Evolutionary conservation across 2,113 vertebrate genomes (phyloP), one percentile per base, ranked within the genome.

Genomic region (Coregonus clupeaformis): DNA sequence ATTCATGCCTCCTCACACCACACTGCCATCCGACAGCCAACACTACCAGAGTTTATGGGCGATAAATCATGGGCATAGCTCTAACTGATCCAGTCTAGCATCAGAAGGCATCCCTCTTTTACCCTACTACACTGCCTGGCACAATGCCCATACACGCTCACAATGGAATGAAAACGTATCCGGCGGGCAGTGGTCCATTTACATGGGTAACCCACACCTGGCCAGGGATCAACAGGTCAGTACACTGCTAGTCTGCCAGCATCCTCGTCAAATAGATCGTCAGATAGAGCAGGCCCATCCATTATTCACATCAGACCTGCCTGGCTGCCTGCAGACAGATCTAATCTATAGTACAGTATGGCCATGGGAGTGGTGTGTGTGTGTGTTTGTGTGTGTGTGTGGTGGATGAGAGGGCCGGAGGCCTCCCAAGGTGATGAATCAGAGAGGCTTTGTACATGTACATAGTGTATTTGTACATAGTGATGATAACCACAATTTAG

Each of bases 171-270:
- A n/a, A 87, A 87, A 90, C 73, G 29, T 69, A 90, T 29, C 78
- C 78, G 29, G 16, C 24, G 11, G 68, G 52, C 24, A 16, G 67
- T 42, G 59, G 74, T 84, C 64, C 71, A 60, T 65, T 79, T 82
- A 74, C 27, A 42, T 18, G 49, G 74, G 91, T 88, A 91, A 92
- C 70, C 71, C 45, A 87, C 74, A 89, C 89, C 84, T 6, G 45
- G 65, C 32, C 60, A 62, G 69, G 80, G 83, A 92, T 90, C 88
- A 91, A 72, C 85, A 86, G 86, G 84, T 88, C 84, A 84, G 75
- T 57, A 80, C 74, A 82, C 77, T 18, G 77, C 81, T 12, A 11
- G 36, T 7, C 80, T 85, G 79, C 71, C 74, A 29, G 71, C 84
- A n/a, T n/a, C n/a, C 73, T 77, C 67, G 79, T 86, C 16, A 52